Conservation (phyloP, 2,113 vertebrate species). For the Passer montanus region DNA sequence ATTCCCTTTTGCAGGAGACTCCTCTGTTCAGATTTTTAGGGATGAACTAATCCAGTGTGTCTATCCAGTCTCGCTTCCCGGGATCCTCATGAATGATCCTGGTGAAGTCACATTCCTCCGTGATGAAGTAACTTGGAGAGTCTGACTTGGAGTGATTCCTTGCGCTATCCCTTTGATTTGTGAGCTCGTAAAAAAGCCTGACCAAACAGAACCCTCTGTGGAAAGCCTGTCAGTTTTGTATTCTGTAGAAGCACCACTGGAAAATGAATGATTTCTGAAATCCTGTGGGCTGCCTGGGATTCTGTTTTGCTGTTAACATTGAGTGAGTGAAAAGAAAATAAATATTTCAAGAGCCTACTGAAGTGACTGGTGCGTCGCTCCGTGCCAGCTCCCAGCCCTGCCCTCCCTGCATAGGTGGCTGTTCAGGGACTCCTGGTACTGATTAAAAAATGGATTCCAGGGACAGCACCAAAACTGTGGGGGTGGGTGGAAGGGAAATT, state of each 20-base stretch:
- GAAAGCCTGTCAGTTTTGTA: not conserved
- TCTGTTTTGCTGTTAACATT: conserved; percentile 18
- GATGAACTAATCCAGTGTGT: not conserved
- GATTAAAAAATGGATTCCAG: not conserved
- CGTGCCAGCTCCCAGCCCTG: not conserved
- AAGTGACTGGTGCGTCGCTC: not conserved
- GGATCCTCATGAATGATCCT: not conserved
- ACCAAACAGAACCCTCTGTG: not conserved
- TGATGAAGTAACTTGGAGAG: not conserved
- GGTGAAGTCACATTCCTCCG: not conserved
- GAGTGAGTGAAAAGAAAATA: conserved; percentile 71
- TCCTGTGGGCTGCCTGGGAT: conserved; percentile 39
- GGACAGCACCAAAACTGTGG: not conserved
- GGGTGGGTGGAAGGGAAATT: not conserved
- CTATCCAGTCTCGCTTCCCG: not conserved
- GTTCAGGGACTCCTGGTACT: not conserved
- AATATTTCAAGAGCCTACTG: conserved; percentile 66
- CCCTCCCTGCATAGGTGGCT: not conserved
- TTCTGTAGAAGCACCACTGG: not conserved
- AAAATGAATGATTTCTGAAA: not conserved
- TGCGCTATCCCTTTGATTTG: not conserved
- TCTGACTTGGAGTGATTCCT: not conserved
- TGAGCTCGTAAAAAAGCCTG: not conserved
- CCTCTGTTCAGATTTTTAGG: not conserved
- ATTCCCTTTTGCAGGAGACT: not conserved